phyloP scores from a whole-genome alignment of 2,113 vertebrate genomes.

The Aphyosemion australe region DNA sequence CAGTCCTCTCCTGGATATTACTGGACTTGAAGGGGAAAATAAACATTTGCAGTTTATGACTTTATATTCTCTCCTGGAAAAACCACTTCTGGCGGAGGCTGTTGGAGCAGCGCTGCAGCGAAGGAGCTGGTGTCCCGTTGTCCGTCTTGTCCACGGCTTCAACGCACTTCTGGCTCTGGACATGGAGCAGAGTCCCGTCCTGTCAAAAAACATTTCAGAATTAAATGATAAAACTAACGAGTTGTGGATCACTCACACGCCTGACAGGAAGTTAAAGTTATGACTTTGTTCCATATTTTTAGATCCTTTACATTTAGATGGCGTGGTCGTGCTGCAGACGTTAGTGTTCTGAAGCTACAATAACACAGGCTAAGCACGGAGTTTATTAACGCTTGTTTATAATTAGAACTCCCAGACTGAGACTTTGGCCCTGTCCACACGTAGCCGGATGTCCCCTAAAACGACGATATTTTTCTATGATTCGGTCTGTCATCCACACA shows the following conservation, averaged over 20 bases:
- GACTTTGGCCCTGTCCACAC: no score
- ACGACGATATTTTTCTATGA: no score
- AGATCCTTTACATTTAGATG: constrained; percentile 59
- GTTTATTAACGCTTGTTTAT: no score
- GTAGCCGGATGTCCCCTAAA: no score
- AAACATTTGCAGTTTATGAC: neutral
- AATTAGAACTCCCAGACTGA: no score
- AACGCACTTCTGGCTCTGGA: constrained; percentile 85
- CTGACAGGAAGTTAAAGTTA: no score
- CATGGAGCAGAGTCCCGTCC: constrained; percentile 88
- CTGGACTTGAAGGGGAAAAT: neutral
- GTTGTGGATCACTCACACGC: no score
- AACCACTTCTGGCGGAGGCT: constrained; percentile 88
- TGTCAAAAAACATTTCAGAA: constrained; percentile 58
- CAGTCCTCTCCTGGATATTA: neutral
- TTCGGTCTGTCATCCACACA: no score
- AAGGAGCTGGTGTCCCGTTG: constrained; percentile 78
- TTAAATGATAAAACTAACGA: neutral
- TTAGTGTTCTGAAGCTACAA: neutral
- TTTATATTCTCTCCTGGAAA: constrained; percentile 84
- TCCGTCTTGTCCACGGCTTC: constrained; percentile 77
- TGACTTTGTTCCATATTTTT: constrained; percentile 8
- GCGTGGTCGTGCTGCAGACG: neutral
- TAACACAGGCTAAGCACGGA: constrained; percentile 23
- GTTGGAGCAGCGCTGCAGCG: constrained; percentile 82